These are phyloP conservation scores for Antrozous pallidus DNA, from an alignment of 2,797 vertebrate genomes.

Conservation along the genomic window DNA sequence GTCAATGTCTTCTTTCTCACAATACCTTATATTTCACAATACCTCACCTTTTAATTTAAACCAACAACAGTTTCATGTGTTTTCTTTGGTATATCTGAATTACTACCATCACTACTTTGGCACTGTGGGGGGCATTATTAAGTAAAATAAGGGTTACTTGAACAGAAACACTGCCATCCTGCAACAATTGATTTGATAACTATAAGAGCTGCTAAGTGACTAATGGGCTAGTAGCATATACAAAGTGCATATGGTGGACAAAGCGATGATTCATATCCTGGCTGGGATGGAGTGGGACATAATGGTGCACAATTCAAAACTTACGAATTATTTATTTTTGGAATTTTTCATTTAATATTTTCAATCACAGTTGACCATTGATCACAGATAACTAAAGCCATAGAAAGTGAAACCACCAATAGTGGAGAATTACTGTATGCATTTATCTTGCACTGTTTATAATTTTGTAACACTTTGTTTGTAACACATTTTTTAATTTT, in stretches of 20 bases:
- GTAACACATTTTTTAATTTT: constrained; percentile 45
- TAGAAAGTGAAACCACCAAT: not conserved
- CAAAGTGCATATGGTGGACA: too few species aligned
- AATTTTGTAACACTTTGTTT: constrained; percentile 39
- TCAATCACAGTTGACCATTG: not conserved
- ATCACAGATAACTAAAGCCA: not conserved
- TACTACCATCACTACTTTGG: not conserved
- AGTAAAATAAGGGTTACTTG: too few species aligned
- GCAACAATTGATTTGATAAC: not conserved
- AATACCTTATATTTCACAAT: not conserved
- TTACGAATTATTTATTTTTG: not conserved
- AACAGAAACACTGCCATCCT: not conserved
- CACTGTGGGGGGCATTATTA: not conserved
- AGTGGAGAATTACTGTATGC: not conserved
- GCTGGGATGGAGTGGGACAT: not conserved
- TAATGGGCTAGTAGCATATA: not conserved
- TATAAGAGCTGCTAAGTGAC: too few species aligned
- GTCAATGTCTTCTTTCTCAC: not conserved
- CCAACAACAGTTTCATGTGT: not conserved
- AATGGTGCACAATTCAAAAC: not conserved
- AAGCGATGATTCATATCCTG: not conserved
- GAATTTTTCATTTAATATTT: not conserved
- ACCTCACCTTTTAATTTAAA: not conserved
- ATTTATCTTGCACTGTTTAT: constrained; percentile 49
- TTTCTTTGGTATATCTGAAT: not conserved